A percentile compares a stretch with the other conserved stretches of the same genome.
Conservation (phyloP, 64 coral and sea anemone genomes). For the Actinia tenebrosa region DNA sequence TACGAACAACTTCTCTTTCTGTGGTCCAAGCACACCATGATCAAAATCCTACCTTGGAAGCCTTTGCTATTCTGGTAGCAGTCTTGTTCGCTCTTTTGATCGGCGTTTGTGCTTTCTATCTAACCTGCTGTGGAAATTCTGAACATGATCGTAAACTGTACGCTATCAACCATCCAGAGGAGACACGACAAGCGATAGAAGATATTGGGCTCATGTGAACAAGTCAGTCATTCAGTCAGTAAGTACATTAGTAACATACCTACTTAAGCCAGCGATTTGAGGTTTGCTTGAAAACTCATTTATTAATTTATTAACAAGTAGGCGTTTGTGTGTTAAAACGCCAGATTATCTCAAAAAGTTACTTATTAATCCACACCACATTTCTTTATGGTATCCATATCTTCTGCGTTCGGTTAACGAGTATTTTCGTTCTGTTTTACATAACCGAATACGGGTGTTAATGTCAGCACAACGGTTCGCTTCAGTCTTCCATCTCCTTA, state of each 20-base stretch:
- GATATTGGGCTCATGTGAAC: slow-evolving; percentile 8
- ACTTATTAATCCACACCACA: too few relatives aligned
- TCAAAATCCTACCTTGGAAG: neutral
- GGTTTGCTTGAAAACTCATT: too few relatives aligned
- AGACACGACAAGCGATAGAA: neutral
- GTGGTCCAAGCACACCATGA: neutral
- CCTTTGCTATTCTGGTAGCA: neutral
- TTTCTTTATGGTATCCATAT: too few relatives aligned
- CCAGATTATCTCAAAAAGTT: too few relatives aligned
- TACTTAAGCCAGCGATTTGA: too few relatives aligned
- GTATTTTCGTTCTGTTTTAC: too few relatives aligned
- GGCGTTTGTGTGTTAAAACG: too few relatives aligned
- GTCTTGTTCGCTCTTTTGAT: slow-evolving; percentile 12
- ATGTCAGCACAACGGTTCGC: too few relatives aligned
- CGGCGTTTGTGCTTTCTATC: neutral
- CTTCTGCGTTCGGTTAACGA: too few relatives aligned
- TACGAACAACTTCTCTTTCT: neutral
- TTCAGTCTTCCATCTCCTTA: too few relatives aligned
- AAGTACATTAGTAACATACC: neutral
- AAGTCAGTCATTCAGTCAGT: neutral
- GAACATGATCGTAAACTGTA: neutral
- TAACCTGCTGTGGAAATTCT: neutral
- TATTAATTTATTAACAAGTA: too few relatives aligned
- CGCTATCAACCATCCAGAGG: slow-evolving; percentile 25
- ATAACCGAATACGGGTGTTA: too few relatives aligned